Conservation (phyloP, 2,888 invertebrate species). For the Watsonalla binaria region DNA sequence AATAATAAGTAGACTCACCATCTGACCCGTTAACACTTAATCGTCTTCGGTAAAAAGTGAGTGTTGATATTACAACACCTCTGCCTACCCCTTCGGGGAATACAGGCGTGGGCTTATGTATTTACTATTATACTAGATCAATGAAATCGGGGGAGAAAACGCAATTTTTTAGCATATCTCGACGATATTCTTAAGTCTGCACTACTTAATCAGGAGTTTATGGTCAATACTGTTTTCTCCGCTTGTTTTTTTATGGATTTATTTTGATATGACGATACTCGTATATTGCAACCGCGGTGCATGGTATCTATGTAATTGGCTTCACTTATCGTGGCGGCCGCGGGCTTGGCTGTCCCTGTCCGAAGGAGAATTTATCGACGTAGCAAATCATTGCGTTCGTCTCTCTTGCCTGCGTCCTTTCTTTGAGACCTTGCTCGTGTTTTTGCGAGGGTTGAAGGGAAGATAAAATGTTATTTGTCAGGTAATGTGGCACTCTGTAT, state of each 20-base stretch:
- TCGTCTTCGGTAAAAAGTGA: no score
- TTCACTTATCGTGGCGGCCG: slow-evolving; percentile 66
- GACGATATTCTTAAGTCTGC: background rate
- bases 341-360: slow-evolving; percentile 61
- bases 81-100: no score
- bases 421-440: slow-evolving; percentile 14
- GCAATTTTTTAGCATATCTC: no score
- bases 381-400: slow-evolving; percentile 66
- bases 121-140: no score
- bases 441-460: background rate
- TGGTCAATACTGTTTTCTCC: slow-evolving; percentile 3
- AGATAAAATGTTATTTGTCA: background rate
- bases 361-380: slow-evolving; percentile 56
- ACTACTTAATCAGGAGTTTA: no score
- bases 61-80: no score
- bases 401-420: slow-evolving; percentile 34
- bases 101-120: no score
- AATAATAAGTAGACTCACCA: no score
- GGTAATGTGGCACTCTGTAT: background rate
- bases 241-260: slow-evolving; percentile 19
- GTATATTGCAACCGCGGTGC: slow-evolving; percentile 47
- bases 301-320: slow-evolving; percentile 67
- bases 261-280: slow-evolving; percentile 37
- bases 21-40: no score
- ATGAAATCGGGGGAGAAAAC: no score